Evolutionary conservation across 2,888 invertebrate species (phyloP), one percentile per base, ranked within the genome.

Genomic region (Melitaea athalia): DNA sequence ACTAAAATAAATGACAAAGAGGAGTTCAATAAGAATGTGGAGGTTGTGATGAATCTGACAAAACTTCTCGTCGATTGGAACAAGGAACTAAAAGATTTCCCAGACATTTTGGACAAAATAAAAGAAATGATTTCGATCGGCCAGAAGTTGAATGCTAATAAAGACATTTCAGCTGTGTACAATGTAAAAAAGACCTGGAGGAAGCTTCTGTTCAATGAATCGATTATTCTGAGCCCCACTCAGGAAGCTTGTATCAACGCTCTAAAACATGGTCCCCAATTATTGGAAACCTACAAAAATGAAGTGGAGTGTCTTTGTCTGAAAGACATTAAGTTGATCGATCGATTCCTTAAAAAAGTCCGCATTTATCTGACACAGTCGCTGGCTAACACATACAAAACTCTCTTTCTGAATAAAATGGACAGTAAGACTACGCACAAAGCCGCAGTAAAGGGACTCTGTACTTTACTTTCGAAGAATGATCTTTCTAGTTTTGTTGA

Each of bases 341-440:
- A 67, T 31, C 74, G 72, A 10, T 68, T 87, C 3, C 77, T 88
- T 0, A 74, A 72, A 47, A 91, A 86, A 72, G 64, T 89, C n/a
- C 81, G 87, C 15, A 77, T 85, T 45, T 90, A 88, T 74, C 88
- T 86, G 85, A 71, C 83, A 15, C 63, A 80, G 5, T 77, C 85
- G 24, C 73, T 90, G 42, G 82, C 81, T 2, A 73, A 77, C 10
- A 76, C 82, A 49, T 86, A 82, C 79, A 77, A 74, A 33, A 71
- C 74, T 0, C 69, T 73, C 4, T 86, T 84, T 67, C 67, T 77
- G 4, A 69, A 75, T 12, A 74, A 77, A 31, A 71, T 90, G 1
- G 71, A 79, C 5, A 75, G 82, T 61, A 71, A 75, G 17, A 76
- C 71, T 7, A 82, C 79, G 17, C 79, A 83, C 49, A 84, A 81